phyloP scores from a whole-genome alignment of 2,888 invertebrate species.

The Oscheius myriophilus region DNA sequence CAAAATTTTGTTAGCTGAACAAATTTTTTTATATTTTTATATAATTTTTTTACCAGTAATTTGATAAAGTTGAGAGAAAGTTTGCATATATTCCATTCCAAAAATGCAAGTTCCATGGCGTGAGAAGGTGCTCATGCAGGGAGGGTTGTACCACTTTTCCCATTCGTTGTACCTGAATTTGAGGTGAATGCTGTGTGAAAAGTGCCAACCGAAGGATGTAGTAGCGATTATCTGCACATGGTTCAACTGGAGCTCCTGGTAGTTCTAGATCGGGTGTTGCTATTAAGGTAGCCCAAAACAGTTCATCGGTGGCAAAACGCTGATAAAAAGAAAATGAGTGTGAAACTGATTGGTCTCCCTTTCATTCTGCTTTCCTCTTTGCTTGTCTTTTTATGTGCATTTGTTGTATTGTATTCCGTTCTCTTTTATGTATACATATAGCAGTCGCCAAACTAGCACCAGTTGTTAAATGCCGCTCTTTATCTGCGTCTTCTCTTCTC shows the following conservation, averaged over 20 bases:
- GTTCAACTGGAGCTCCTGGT: slow-evolving; percentile 15
- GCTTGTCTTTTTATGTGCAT: no score
- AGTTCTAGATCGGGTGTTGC: slow-evolving; percentile 27
- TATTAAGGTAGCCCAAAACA: slow-evolving; percentile 31
- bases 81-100: slow-evolving; percentile 24
- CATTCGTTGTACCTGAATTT: slow-evolving; percentile 28
- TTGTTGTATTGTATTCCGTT: no score
- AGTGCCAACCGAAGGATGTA: slow-evolving; percentile 24
- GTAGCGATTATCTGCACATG: slow-evolving; percentile 11
- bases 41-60: slow-evolving; percentile 13
- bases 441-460: no score
- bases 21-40: neutral
- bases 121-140: slow-evolving; percentile 25
- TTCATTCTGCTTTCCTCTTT: no score
- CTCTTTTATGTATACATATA: no score
- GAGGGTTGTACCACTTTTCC: slow-evolving; percentile 27
- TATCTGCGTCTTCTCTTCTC: no score
- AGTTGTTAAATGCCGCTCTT: no score
- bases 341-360: no score
- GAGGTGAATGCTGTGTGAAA: neutral
- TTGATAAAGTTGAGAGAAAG: slow-evolving; percentile 23
- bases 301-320: slow-evolving; percentile 29
- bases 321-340: slow-evolving; percentile 1
- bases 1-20: slow-evolving; percentile 29
- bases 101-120: slow-evolving; percentile 33